Evolutionary conservation across 2,797 vertebrate genomes (phyloP).

Genomic region (Neosalanx taihuensis): DNA sequence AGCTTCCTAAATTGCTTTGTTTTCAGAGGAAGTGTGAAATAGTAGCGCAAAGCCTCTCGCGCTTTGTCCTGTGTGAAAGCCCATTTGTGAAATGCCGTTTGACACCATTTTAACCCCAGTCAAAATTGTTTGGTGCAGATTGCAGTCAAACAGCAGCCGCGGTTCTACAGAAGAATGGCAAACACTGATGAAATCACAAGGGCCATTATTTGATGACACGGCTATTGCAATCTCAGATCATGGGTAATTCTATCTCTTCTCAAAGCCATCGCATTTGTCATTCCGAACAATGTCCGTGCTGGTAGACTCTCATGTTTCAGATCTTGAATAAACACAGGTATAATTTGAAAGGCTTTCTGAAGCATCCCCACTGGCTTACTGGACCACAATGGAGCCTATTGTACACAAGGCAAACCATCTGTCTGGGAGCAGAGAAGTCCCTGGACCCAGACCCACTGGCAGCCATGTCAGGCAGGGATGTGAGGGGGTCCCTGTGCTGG

Average conservation of each 20-base stretch:
- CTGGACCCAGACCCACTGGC: conserved; percentile 40
- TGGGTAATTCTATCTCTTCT: conserved; percentile 34
- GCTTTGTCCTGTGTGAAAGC: conserved; percentile 49
- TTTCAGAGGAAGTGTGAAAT: conserved; percentile 66
- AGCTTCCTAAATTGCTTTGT: conserved; percentile 71
- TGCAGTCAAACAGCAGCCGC: conserved; percentile 7
- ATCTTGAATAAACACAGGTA: conserved; percentile 43
- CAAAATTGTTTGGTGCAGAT: conserved; percentile 11
- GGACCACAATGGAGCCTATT: conserved; percentile 69
- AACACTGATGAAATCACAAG: conserved; percentile 5
- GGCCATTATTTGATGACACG: conserved; percentile 19
- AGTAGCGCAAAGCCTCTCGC: conserved; percentile 54
- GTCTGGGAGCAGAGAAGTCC: conserved; percentile 55
- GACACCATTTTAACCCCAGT: conserved; percentile 28
- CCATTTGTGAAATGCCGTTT: conserved; percentile 28
- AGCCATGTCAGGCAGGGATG: conserved; percentile 48
- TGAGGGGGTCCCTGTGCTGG: conserved; percentile 52
- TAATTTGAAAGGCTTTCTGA: conserved; percentile 48
- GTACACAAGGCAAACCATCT: conserved; percentile 60
- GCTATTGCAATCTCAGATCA: conserved; percentile 23
- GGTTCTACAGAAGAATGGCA: conserved; percentile 9
- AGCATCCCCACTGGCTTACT: conserved; percentile 43
- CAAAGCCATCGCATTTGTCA: conserved; percentile 23
- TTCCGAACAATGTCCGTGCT: conserved; percentile 30
- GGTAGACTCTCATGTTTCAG: conserved; percentile 45